Evolutionary conservation across 2,113 vertebrate species (phyloP), one percentile per base, ranked within the genome.

Genomic region (Triplophysa tibetana): DNA sequence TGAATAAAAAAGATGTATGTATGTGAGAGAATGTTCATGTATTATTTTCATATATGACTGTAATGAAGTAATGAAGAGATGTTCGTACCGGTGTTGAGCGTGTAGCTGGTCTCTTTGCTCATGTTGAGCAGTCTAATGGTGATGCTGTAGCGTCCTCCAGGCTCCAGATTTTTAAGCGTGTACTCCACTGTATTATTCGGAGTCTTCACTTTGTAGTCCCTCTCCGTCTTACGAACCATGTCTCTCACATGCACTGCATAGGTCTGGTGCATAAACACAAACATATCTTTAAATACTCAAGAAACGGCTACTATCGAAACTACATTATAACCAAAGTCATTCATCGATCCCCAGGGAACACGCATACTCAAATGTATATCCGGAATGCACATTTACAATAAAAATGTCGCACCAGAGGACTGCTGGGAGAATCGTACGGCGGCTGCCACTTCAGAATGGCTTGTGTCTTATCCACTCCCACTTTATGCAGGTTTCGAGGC

Each of bases 391-490:
- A 56, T 58, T 45, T 45, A 11, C 11, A 45, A n/a, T 19, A 56
- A 61, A 29, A 26, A 70, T 70, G 0, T 0, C 50, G 82, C 92
- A 99, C 98, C 94, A 99, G 90, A 74, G 94, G 91, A 68, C 92
- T 76, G 87, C 93, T 93, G 0, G 96, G 98, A 0, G 93, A 89
- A 85, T 99, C 97, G 0, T 97, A 99, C 0, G 98, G 98, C 0
- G 98, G 95, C 79, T 99, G 96, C 98, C 98, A 99, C 81, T 99
- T 99, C 65, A 99, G 89, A 65, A 91, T 89, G 0, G 93, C 95
- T 0, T 94, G 95, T 0, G 94, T 97, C 83, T 96, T 95, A 0
- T 91, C 94, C 0, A 91, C 91, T 21, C 23, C 91, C 58, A 99
- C 95, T 0, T 89, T 83, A 11, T 99, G 98, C 16, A 99, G 94